Base-by-base conservation (phyloP, 2,888 invertebrate species). In the Adineta ricciae region DNA sequence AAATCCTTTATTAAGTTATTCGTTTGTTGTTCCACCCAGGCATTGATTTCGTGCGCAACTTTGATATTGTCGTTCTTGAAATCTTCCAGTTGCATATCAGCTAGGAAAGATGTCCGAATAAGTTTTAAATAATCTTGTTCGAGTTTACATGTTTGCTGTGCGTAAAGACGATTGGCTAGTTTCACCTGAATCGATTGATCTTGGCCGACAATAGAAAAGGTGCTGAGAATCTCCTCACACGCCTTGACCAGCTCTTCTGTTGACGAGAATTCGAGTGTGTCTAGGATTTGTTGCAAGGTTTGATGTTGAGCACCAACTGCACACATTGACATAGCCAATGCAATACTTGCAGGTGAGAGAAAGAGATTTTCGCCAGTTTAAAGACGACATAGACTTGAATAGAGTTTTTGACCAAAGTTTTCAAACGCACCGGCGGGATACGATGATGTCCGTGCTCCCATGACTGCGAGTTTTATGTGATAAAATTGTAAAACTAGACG, bases 21-120 rank as follows among this genome's bases (percentile, higher is more conserved):
- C 0, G 97, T 97, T 88, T 94, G 93, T 9, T 92, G 89, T 88
- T 93, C 93, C 73, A 95, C 95, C 95, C 96, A 96, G 54, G 90
- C 88, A 89, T 97, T 97, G 83, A 97, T 95, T 0, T 89, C 90
- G 9, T 90, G 88, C 32, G 21, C 38, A 82, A 24, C 46, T 38
- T 38, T 38, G 8, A 38, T 54, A 27, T 50, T 49, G 5, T 54
- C 50, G 38, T 64, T 46, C 21, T 32, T 5, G 52, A 88, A 90
- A 83, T 89, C 88, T 83, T 89, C 56, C 50, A 87, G 86, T 78
- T 86, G 32, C 27, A 86, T 88, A 36, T 88, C 87, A 38, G 88
- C 87, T 14, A 83, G 73, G 85, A 88, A 89, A 82, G 87, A 83
- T n/a, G 84, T 83, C 54, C 85, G 86, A 38, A 88, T 85, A 21